These are phyloP conservation scores for Hippolais icterina DNA, from an alignment of 2,113 vertebrate genomes.

Conservation along the genomic window DNA sequence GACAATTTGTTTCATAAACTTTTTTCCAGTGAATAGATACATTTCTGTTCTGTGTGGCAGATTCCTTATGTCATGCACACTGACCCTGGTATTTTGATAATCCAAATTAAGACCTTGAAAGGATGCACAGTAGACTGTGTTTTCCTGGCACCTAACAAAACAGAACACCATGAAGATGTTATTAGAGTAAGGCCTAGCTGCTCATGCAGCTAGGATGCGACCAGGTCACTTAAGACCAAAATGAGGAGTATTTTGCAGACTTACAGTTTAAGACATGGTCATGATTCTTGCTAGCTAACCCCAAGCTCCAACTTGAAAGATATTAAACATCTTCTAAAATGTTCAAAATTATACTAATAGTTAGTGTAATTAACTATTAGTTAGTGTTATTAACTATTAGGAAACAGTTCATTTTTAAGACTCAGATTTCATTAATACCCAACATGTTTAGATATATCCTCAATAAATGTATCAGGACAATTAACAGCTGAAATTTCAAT, in stretches of 20 bases:
- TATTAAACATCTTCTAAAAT: neutral
- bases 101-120: neutral
- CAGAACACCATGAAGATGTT: neutral
- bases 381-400: too few relatives aligned
- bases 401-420: neutral
- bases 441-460: neutral
- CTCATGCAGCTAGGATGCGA: neutral
- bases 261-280: neutral
- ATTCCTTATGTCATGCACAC: neutral
- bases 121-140: neutral
- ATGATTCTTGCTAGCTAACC: neutral
- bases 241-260: neutral
- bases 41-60: neutral
- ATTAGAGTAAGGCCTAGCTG: neutral
- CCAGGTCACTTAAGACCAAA: neutral
- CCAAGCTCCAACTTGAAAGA: neutral
- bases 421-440: neutral
- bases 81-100: neutral
- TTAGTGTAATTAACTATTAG: too few relatives aligned
- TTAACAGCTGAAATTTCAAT: neutral
- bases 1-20: neutral
- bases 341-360: neutral
- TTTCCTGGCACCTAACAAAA: neutral
- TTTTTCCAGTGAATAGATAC: neutral
- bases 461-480: neutral